Conservation (phyloP, 2,888 invertebrate species). For the Stenurella melanura region DNA sequence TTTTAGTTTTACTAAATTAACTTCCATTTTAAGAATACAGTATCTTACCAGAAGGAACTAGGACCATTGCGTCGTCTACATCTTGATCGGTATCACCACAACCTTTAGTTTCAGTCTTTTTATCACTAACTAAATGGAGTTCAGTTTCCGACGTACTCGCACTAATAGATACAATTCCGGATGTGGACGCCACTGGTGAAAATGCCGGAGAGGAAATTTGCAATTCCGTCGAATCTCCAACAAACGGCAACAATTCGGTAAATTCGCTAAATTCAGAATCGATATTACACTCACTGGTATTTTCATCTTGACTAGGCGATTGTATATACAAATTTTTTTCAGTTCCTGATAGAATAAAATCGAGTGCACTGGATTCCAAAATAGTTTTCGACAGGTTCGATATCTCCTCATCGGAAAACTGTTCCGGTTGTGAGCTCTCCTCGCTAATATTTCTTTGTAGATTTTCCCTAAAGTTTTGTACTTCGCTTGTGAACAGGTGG, state of each 20-base stretch:
- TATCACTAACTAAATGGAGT: conserved; percentile 16
- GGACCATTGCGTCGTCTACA: conserved; percentile 68
- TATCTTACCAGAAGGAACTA: conserved; percentile 71
- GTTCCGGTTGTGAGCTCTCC: conserved; percentile 54
- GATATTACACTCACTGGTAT: conserved; percentile 57
- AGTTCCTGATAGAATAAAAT: conserved; percentile 66
- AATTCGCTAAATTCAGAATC: conserved; percentile 53
- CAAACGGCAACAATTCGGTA: conserved; percentile 59
- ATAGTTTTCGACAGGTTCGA: conserved; percentile 44
- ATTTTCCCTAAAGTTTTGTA: conserved; percentile 47
- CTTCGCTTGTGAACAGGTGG: conserved; percentile 46
- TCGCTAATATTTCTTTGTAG: conserved; percentile 50
- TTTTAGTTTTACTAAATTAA: too few species aligned
- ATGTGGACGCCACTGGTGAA: conserved; percentile 41
- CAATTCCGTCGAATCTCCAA: conserved; percentile 32
- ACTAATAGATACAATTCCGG: conserved; percentile 28
- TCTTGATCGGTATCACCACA: conserved; percentile 54
- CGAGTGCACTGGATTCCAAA: conserved; percentile 63
- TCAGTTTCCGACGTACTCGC: conserved; percentile 28
- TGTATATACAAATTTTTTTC: conserved; percentile 63
- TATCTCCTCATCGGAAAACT: conserved; percentile 58
- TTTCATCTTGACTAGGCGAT: conserved; percentile 62
- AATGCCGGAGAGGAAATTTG: conserved; percentile 19
- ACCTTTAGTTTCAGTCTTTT: conserved; percentile 22
- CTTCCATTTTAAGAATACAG: not conserved